These are phyloP conservation scores for Tyria jacobaeae DNA, from an alignment of 2,888 invertebrate genomes.

Conservation along the genomic window DNA sequence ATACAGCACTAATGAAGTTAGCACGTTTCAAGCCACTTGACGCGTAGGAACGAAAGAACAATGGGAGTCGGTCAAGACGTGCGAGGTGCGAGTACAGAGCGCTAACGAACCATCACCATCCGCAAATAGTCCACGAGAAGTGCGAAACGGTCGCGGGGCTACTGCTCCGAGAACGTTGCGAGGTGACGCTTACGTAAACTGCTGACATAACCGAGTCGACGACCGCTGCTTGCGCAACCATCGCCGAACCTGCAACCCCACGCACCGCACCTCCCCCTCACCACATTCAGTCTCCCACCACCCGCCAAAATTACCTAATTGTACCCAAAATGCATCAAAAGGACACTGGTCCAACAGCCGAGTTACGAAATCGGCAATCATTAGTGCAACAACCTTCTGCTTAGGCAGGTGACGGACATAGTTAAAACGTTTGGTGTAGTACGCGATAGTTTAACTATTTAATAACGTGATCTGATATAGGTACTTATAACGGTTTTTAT, in stretches of 20 bases:
- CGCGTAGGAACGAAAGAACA: slow-evolving; percentile 59
- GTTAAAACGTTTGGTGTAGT: slow-evolving; percentile 56
- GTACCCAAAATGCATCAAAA: slow-evolving; percentile 82
- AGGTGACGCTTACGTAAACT: slow-evolving; percentile 84
- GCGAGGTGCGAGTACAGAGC: slow-evolving; percentile 57
- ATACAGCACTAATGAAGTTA: slow-evolving; percentile 55
- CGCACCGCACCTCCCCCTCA: slow-evolving; percentile 70
- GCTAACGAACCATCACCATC: slow-evolving; percentile 73
- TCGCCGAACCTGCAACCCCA: slow-evolving; percentile 82
- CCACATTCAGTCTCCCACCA: slow-evolving; percentile 67
- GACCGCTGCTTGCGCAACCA: slow-evolving; percentile 84
- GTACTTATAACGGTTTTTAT: slow-evolving; percentile 36
- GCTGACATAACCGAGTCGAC: slow-evolving; percentile 86
- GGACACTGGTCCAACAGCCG: slow-evolving; percentile 77
- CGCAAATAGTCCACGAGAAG: slow-evolving; percentile 81
- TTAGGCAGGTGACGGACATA: slow-evolving; percentile 66
- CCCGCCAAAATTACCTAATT: slow-evolving; percentile 79
- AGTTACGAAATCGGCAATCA: slow-evolving; percentile 76
- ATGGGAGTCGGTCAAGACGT: slow-evolving; percentile 59
- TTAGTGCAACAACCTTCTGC: slow-evolving; percentile 80
- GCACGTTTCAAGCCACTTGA: slow-evolving; percentile 49
- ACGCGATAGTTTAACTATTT: slow-evolving; percentile 65
- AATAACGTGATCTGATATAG: slow-evolving; percentile 61
- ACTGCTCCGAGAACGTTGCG: slow-evolving; percentile 81
- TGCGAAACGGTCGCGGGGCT: slow-evolving; percentile 79